Conservation (phyloP, 2,797 vertebrate species). For the Hemibagrus guttatus region DNA sequence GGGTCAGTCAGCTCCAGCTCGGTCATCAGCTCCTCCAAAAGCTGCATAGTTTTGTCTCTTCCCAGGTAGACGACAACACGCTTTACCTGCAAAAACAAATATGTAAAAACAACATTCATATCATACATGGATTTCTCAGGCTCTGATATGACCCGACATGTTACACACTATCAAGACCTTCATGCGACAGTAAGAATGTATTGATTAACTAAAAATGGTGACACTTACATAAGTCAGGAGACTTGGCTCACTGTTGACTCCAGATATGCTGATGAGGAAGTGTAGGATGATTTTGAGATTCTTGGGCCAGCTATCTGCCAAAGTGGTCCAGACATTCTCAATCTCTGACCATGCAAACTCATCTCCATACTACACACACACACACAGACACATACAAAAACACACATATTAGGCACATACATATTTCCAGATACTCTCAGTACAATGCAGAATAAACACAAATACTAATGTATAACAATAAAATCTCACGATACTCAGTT, state of each 20-base stretch:
- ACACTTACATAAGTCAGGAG: slow-evolving; percentile 95
- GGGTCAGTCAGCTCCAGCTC: slow-evolving; percentile 94
- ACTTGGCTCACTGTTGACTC: slow-evolving; percentile 97
- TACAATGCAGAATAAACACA: neutral
- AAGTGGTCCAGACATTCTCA: slow-evolving; percentile 97
- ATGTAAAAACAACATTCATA: neutral
- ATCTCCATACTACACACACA: slow-evolving; percentile 87
- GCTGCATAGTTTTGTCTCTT: slow-evolving; percentile 98
- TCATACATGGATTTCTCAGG: neutral
- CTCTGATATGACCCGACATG: neutral
- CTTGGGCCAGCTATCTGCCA: slow-evolving; percentile 98
- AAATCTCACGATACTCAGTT: neutral
- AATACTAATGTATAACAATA: neutral
- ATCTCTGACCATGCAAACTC: slow-evolving; percentile 98
- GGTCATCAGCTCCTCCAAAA: slow-evolving; percentile 93
- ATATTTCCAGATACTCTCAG: neutral
- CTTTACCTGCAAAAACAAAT: slow-evolving; percentile 82
- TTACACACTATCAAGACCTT: neutral
- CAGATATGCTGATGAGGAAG: slow-evolving; percentile 97
- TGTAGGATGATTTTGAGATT: slow-evolving; percentile 98
- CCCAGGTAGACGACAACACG: slow-evolving; percentile 97
- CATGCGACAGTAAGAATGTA: neutral
- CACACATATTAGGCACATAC: neutral
- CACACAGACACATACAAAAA: slow-evolving; percentile 29
- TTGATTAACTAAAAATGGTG: slow-evolving; percentile 11